Evolutionary conservation across 2,888 invertebrate species (phyloP), one percentile per base, ranked within the genome.

Genomic region (Acleris cristana): DNA sequence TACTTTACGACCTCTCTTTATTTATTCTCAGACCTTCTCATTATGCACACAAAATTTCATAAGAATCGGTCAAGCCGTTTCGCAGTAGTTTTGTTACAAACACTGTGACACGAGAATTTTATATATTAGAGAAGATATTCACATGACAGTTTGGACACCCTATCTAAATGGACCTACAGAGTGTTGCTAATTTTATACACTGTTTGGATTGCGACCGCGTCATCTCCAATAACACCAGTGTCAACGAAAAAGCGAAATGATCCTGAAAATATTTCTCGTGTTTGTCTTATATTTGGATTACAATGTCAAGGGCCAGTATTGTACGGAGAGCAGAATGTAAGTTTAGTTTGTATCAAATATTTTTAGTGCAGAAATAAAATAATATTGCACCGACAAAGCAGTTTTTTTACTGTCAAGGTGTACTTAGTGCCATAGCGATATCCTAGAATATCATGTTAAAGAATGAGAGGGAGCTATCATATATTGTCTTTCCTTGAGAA

Each of bases 311-410:
- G 59, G 72, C 40, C 74, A 75, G 69, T 69, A 72, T 58, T 76
- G 76, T 62, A 69, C 66, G 3, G 64, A 69, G 54, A 73, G 61
- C 58, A 69, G 61, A 0, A 45, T 64, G 76, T 76, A 64, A 75
- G 75, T 76, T 48, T 18, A 45, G 6, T 48, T n/a, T 48, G 14
- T 40, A 40, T 7, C 30, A 8, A 30, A 3, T 40, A 45, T 45
- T 0, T 45, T 16, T 14, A 3, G n/a, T 14, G n/a, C 16, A 45
- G 0, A 14, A 14, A 45, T 44, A 14, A 45, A 5, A 12, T 3
- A 45, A 44, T 10, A 44, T 16, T 16, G 0, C 16, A 16, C 1
- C 12, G 4, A 14, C 2, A 45, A 45, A 45, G 45, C n/a, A n/a
- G 14, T 45, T 45, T 44, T 44, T 12, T 45, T 45, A 14, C 3